Conservation (phyloP, 2,113 vertebrate genomes). For the Gasterosteus aculeatus region DNA sequence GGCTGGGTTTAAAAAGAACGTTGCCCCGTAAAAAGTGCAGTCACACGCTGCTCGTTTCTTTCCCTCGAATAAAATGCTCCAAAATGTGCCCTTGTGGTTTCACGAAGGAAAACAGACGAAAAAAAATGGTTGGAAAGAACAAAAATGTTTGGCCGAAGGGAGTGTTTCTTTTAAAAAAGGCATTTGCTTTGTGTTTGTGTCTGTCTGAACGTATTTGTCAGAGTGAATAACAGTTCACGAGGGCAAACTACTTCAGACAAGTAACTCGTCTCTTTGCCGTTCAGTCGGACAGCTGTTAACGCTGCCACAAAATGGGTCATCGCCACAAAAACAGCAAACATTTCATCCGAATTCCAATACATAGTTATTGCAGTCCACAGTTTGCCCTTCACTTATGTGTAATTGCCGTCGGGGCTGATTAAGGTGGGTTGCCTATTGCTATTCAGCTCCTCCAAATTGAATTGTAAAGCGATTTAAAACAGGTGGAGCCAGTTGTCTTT, state of each 20-base stretch:
- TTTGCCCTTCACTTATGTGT: background rate
- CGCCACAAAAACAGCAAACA: background rate
- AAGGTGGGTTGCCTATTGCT: background rate
- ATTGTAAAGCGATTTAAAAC: background rate
- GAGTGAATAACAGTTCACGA: background rate
- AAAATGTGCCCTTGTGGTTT: conserved; percentile 18
- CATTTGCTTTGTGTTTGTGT: background rate
- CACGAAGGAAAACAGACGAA: background rate
- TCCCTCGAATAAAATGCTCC: conserved; percentile 4
- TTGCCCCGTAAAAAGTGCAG: conserved; percentile 8
- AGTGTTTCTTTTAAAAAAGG: background rate
- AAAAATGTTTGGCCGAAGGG: background rate
- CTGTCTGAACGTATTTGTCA: background rate
- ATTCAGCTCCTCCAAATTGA: background rate
- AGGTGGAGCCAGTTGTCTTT: background rate
- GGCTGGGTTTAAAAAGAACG: background rate
- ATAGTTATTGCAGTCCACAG: background rate
- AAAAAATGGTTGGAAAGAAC: background rate
- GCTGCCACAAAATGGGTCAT: background rate
- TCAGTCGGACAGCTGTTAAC: background rate
- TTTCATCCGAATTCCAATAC: background rate
- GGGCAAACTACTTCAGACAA: background rate
- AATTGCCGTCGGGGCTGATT: background rate
- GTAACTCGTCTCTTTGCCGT: background rate
- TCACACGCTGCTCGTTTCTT: conserved; percentile 3